phyloP scores from a whole-genome alignment of 2,113 vertebrate species.

The Chaetodon auriga region DNA sequence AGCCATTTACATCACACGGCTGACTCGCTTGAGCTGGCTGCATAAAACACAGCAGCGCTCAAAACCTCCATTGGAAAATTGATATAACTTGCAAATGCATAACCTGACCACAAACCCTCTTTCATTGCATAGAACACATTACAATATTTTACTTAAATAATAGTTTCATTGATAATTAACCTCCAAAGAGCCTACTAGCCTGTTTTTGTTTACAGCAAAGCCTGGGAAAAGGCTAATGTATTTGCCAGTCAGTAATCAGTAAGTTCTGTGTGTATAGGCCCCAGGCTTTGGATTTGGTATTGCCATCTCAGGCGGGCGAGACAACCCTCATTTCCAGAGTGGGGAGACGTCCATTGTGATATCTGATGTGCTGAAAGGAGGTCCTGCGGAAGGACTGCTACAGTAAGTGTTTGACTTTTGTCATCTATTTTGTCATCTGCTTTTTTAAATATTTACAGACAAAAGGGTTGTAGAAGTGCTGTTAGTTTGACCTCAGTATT shows the following conservation, averaged over 20 bases:
- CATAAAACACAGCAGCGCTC: constrained; percentile 15
- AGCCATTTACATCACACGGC: constrained; percentile 57
- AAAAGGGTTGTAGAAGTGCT: background rate
- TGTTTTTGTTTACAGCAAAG: constrained; percentile 25
- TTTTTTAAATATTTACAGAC: background rate
- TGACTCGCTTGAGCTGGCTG: constrained; percentile 21
- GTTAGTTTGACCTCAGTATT: background rate
- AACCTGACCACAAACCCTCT: background rate
- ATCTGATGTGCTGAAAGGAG: constrained; percentile 98
- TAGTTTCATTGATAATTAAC: constrained; percentile 6
- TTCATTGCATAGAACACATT: background rate
- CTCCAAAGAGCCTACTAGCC: background rate
- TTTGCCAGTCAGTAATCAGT: background rate
- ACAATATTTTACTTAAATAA: background rate
- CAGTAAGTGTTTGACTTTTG: constrained; percentile 87
- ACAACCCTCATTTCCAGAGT: constrained; percentile 99
- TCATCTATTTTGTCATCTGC: background rate
- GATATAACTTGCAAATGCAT: constrained; percentile 7
- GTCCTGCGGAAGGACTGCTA: constrained; percentile 94
- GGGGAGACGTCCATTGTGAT: constrained; percentile 99
- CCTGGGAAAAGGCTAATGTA: background rate
- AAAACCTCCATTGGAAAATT: constrained; percentile 17
- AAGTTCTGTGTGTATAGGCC: constrained; percentile 82
- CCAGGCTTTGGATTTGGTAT: constrained; percentile 99
- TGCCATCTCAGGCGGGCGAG: constrained; percentile 97